Conservation (phyloP, 92 coral and sea anemone species). For the Actinostola sp. region DNA sequence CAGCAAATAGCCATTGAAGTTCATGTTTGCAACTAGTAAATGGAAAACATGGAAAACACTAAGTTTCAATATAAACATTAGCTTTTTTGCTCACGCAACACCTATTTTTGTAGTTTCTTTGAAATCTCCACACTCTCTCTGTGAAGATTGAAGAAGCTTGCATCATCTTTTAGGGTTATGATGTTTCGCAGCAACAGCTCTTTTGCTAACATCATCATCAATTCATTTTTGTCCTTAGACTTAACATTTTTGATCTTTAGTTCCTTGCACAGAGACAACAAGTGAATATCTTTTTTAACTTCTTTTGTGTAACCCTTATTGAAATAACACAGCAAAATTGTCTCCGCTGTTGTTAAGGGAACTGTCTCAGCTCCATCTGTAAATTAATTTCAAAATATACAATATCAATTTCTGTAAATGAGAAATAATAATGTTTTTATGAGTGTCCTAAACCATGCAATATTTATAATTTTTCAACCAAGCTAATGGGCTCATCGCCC, state of each 20-base stretch:
- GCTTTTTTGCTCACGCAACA: not conserved
- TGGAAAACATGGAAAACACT: too few species aligned
- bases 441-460: too few species aligned
- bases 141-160: conserved; percentile 65
- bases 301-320: conserved; percentile 64
- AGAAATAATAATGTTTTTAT: too few species aligned
- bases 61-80: not conserved
- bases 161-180: conserved; percentile 51
- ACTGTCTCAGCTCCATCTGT: conserved; percentile 54
- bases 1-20: too few species aligned
- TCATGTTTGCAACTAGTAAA: too few species aligned
- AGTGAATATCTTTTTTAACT: conserved; percentile 66
- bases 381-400: conserved; percentile 19
- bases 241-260: conserved; percentile 43
- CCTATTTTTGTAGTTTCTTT: not conserved
- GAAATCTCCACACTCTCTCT: conserved; percentile 41
- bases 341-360: conserved; percentile 75
- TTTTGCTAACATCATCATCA: conserved; percentile 57
- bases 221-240: conserved; percentile 64
- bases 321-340: conserved; percentile 54
- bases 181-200: conserved; percentile 40
- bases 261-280: conserved; percentile 56
- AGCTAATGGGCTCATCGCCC: too few species aligned
- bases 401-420: too few species aligned
- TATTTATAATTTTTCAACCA: too few species aligned